phyloP scores from a whole-genome alignment of 92 coral and sea anemone species.

The Actinostola sp. region DNA sequence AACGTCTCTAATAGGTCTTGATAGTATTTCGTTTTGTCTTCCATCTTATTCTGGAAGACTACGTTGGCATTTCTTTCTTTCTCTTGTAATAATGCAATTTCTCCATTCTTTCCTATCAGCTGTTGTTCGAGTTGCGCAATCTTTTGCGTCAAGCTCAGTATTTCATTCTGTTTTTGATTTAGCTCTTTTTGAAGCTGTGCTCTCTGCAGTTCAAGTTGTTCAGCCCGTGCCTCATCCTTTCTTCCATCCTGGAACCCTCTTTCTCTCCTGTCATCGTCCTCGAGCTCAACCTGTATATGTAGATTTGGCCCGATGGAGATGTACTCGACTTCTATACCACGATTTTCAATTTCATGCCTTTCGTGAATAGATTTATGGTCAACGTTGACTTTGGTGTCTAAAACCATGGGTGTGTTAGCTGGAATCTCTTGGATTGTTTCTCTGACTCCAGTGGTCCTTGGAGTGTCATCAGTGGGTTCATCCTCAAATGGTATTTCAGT shows the following conservation, averaged over 20 bases:
- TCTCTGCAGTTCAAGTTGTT: conserved; percentile 45
- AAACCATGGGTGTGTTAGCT: neutral
- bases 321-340: conserved; percentile 21
- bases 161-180: conserved; percentile 54
- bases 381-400: conserved; percentile 1
- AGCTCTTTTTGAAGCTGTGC: conserved; percentile 18
- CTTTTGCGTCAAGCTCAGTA: conserved; percentile 45
- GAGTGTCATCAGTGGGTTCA: neutral
- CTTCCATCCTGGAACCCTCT: conserved; percentile 1
- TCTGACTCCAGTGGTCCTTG: neutral
- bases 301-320: conserved; percentile 28
- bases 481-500: neutral
- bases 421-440: neutral
- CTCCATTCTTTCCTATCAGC: conserved; percentile 44
- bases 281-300: conserved; percentile 35
- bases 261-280: conserved; percentile 8
- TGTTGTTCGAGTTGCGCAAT: conserved; percentile 45
- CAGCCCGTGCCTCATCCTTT: conserved; percentile 24
- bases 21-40: conserved; percentile 44
- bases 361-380: neutral
- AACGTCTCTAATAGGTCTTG: conserved; percentile 58
- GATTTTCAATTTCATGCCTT: neutral
- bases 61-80: conserved; percentile 35
- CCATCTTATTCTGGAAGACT: conserved; percentile 27
- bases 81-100: conserved; percentile 47